A percentile compares a stretch with the other conserved stretches of the same genome.
phyloP scores from a whole-genome alignment of 2,888 invertebrate species.

The Pseudoips prasinana region DNA sequence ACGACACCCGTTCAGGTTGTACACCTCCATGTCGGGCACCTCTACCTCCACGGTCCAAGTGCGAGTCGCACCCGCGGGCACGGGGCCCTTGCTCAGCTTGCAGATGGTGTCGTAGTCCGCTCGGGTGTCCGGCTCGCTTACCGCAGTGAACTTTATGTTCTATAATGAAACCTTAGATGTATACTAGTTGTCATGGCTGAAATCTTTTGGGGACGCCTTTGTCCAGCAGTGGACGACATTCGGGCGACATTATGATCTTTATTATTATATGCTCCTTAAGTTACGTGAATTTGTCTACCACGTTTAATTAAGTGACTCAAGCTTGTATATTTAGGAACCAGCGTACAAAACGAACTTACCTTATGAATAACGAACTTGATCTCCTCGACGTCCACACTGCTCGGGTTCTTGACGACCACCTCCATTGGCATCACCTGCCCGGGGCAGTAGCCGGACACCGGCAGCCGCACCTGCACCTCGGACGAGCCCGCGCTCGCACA shows the following conservation, averaged over 20 bases:
- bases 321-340: too few relatives aligned
- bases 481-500: conserved; percentile 55
- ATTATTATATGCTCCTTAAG: too few relatives aligned
- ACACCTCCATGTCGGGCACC: conserved; percentile 86
- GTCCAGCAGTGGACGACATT: too few relatives aligned
- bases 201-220: too few relatives aligned
- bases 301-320: too few relatives aligned
- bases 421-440: conserved; percentile 87
- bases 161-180: too few relatives aligned
- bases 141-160: conserved; percentile 48
- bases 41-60: conserved; percentile 84
- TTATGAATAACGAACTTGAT: conserved; percentile 83
- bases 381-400: conserved; percentile 82
- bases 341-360: conserved; percentile 38
- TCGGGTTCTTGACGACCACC: conserved; percentile 86
- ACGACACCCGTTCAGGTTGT: conserved; percentile 85
- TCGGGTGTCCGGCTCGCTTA: conserved; percentile 36
- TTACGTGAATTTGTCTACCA: too few relatives aligned
- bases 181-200: too few relatives aligned
- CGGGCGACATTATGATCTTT: too few relatives aligned
- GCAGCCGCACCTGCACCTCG: conserved; percentile 66
- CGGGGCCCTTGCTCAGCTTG: conserved; percentile 74
- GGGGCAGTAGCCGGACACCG: conserved; percentile 86
- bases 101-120: conserved; percentile 38
- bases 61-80: conserved; percentile 80